phyloP scores from a whole-genome alignment of 2,113 vertebrate genomes.

The Boleophthalmus pectinirostris region DNA sequence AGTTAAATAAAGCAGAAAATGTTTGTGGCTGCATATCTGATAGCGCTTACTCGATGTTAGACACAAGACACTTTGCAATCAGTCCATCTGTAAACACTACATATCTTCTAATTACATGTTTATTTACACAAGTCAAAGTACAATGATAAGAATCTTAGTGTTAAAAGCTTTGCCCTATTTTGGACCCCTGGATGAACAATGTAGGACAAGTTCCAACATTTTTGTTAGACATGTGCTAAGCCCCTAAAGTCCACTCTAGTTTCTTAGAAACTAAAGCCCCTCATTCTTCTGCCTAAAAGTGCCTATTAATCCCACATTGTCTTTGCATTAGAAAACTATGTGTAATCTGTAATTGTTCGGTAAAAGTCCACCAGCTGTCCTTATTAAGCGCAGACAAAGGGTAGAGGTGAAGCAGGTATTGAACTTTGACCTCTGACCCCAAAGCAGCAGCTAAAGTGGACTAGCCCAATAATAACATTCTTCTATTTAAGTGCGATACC shows the following conservation, averaged over 20 bases:
- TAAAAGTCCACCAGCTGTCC: slow-evolving; percentile 31
- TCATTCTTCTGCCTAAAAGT: slow-evolving; percentile 37
- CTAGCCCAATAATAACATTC: slow-evolving; percentile 6
- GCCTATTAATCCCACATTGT: slow-evolving; percentile 35
- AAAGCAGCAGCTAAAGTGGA: slow-evolving; percentile 37
- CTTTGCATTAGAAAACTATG: slow-evolving; percentile 28
- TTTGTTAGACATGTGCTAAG: slow-evolving; percentile 30
- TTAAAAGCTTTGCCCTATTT: slow-evolving; percentile 44
- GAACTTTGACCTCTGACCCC: slow-evolving; percentile 46
- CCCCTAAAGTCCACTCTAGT: slow-evolving; percentile 44
- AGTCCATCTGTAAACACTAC: slow-evolving; percentile 42
- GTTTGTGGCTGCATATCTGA: slow-evolving; percentile 5
- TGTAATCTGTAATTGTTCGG: slow-evolving; percentile 40
- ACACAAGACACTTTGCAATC: slow-evolving; percentile 13
- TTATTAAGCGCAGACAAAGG: slow-evolving; percentile 5
- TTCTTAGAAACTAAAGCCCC: slow-evolving; percentile 48
- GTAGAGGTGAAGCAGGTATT: slow-evolving; percentile 47
- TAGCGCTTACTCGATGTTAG: slow-evolving; percentile 13
- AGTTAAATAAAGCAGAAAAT: slow-evolving; percentile 51
- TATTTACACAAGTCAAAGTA: slow-evolving; percentile 11
- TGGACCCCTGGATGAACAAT: slow-evolving; percentile 32
- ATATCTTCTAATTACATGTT: slow-evolving; percentile 17
- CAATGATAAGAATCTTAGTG: slow-evolving; percentile 43
- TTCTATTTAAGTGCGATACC: slow-evolving; percentile 13
- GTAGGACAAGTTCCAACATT: slow-evolving; percentile 13